Conservation (phyloP, 1,140 invertebrate genomes). For the Sminthurides bifidus region DNA sequence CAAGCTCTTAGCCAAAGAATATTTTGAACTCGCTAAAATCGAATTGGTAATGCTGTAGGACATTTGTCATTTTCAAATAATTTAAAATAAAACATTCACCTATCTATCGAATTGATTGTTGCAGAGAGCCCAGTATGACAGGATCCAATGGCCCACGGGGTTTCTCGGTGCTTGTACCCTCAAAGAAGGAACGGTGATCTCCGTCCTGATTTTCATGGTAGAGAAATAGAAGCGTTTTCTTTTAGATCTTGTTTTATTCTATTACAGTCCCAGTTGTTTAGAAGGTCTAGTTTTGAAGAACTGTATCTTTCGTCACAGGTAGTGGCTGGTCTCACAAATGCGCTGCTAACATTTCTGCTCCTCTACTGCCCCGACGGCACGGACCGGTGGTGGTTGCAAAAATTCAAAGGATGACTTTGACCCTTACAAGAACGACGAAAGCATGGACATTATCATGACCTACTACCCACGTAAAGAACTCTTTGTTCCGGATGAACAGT, state of each 20-base stretch:
- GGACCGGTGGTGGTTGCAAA: conserved; percentile 17
- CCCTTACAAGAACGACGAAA: conserved; percentile 11
- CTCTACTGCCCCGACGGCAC: background rate
- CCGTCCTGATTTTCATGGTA: background rate
- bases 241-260: background rate
- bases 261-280: background rate
- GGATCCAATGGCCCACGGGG: too few relatives aligned
- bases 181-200: conserved; percentile 13
- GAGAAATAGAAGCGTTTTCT: background rate
- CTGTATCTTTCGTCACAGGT: conserved; percentile 1
- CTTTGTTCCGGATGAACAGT: background rate
- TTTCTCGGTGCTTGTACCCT: conserved; percentile 16
- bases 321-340: background rate
- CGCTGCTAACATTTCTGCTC: conserved; percentile 1
- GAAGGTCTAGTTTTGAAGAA: background rate
- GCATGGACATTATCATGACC: conserved; percentile 3
- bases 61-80: too few relatives aligned
- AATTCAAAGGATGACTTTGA: conserved; percentile 21
- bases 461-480: conserved; percentile 11
- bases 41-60: too few relatives aligned
- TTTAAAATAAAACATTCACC: too few relatives aligned
- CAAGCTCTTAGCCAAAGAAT: too few relatives aligned
- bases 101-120: too few relatives aligned
- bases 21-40: too few relatives aligned
- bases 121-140: too few relatives aligned